phyloP scores from a whole-genome alignment of 2,113 vertebrate genomes.

The Hemiscyllium ocellatum region DNA sequence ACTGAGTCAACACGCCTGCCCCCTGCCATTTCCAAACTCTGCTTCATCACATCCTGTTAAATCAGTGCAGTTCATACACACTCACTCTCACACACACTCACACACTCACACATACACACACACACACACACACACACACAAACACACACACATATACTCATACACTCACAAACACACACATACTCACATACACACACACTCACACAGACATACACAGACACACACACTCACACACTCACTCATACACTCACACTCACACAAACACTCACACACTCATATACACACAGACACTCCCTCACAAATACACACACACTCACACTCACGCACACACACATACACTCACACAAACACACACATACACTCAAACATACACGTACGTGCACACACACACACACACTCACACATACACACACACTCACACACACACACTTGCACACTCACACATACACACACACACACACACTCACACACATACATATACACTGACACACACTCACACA shows the following conservation, averaged over 20 bases:
- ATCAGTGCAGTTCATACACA: background rate
- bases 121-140: background rate
- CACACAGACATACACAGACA: background rate
- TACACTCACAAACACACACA: background rate
- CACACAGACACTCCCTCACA: background rate
- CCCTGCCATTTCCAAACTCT: background rate
- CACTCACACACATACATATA: background rate
- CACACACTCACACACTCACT: no score
- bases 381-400: background rate
- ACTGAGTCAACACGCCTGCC: background rate
- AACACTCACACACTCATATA: background rate
- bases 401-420: background rate
- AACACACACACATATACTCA: no score
- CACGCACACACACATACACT: background rate
- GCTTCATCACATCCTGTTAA: constrained; percentile 32
- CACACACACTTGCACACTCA: no score
- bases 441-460: no score
- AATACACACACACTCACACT: background rate
- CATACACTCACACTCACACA: background rate
- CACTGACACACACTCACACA: background rate
- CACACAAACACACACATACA: background rate
- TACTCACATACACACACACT: background rate
- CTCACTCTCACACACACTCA: background rate
- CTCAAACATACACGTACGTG: background rate
- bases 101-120: background rate